phyloP scores from a whole-genome alignment of 2,797 vertebrate species.

The Syngnathus rostellatus region DNA sequence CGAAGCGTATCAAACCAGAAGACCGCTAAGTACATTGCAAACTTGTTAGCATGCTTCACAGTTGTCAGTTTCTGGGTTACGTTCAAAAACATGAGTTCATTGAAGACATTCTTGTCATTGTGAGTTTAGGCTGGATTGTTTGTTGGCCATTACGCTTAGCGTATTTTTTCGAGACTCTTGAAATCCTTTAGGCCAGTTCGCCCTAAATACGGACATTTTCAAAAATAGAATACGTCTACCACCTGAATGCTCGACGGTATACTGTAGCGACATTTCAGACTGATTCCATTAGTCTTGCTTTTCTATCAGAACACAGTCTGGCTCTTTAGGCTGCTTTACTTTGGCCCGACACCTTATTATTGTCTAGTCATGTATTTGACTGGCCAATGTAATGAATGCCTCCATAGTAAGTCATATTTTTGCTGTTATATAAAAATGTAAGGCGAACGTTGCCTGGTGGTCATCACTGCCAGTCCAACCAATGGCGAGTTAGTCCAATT shows the following conservation, averaged over 20 bases:
- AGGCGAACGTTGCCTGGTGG: neutral
- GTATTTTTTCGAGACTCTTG: no score
- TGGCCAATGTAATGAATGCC: neutral
- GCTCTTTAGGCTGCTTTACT: neutral
- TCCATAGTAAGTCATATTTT: neutral
- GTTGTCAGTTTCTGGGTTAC: neutral
- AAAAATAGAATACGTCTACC: no score
- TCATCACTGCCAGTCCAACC: conserved; percentile 10
- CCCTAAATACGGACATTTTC: no score
- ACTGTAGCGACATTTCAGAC: neutral
- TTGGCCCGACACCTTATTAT: conserved; percentile 3
- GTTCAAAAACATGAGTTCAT: neutral
- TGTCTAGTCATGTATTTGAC: neutral
- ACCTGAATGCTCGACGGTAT: no score
- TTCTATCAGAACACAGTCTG: neutral
- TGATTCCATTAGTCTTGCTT: neutral
- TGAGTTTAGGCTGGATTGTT: no score
- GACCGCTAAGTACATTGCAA: neutral
- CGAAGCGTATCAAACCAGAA: neutral
- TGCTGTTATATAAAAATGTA: neutral
- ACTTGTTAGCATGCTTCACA: neutral
- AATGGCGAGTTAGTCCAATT: conserved; percentile 1
- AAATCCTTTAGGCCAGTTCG: no score
- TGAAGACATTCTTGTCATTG: neutral
- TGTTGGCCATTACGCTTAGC: no score